Base-by-base conservation (phyloP, 1,140 invertebrate species). In the Drosophila sechellia region DNA sequence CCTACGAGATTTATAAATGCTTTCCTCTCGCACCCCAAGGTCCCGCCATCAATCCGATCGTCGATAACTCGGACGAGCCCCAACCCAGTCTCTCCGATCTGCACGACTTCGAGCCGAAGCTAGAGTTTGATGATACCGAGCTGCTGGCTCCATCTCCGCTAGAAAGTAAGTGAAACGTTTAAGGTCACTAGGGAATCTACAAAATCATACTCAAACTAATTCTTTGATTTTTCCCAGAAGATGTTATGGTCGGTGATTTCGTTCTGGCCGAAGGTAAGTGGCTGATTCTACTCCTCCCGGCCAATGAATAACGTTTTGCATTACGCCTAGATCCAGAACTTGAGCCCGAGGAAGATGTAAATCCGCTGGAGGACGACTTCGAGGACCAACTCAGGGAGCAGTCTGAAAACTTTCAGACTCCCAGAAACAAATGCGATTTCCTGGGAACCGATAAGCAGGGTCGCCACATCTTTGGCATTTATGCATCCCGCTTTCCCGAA, bases 51-150 rank as follows among this genome's bases (percentile, higher is more conserved):
- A 92, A 81, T 77, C 68, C 90, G 50, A 60, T 92, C 25, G 78
- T 93, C 72, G 93, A 91, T 79, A 95, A 96, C 87, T 93, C 93
- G 68, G 97, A 98, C 76, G 97, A 97, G 92, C 95, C 96, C 12
- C 96, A 96, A 92, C 96, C 96, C 49, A 98, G 97, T 93, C 94
- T 98, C 54, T 98, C 97, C 37, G 97, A 98, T 92, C 97, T 95
- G 92, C 97, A 98, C 93, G 97, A 98, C 93, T 97, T 98, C 92
- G 97, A 98, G 92, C 97, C 97, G 25, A 97, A 97, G 93, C 94
- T 98, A 90, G 98, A 99, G 93, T 99, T 98, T 94, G 98, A 98
- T 93, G 98, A 99, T 93, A 97, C 97, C 11, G 98, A 98, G 93
- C 76, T 92, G 40, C 74, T 92, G 74, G 76, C 76, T 25, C 77